Conservation (phyloP, 2,113 vertebrate genomes). For the Artemisiospiza belli region DNA sequence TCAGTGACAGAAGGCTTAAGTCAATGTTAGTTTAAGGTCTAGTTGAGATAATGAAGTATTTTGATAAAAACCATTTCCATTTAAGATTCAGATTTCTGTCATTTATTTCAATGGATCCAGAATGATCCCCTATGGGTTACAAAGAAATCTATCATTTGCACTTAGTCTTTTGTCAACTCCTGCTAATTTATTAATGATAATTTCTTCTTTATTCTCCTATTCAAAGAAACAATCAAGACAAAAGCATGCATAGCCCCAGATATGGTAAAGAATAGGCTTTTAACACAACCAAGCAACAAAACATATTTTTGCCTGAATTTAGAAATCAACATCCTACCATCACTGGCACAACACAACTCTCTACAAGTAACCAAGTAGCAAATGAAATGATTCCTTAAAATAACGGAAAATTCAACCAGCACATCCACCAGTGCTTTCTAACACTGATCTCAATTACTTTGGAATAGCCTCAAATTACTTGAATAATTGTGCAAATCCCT, state of each 20-base stretch:
- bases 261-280: not conserved
- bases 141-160: not conserved
- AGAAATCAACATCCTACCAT: not conserved
- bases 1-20: not conserved
- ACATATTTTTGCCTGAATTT: not conserved
- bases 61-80: not conserved
- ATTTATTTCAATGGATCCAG: not conserved
- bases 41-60: not conserved
- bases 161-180: not conserved
- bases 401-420: not conserved
- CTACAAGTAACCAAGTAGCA: not conserved
- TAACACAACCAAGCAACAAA: not conserved
- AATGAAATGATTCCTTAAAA: not conserved
- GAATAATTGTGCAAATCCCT: not conserved
- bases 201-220: not conserved
- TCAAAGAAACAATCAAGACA: not conserved
- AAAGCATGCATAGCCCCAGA: not conserved
- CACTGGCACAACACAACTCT: not conserved
- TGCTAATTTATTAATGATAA: not conserved
- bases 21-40: not conserved
- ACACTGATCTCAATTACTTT: not conserved
- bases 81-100: not conserved
- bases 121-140: not conserved
- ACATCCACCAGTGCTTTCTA: not conserved
- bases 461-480: not conserved